These are phyloP conservation scores for Chinchilla lanigera DNA, from an alignment of 2,113 vertebrate species.

Conservation along the genomic window DNA sequence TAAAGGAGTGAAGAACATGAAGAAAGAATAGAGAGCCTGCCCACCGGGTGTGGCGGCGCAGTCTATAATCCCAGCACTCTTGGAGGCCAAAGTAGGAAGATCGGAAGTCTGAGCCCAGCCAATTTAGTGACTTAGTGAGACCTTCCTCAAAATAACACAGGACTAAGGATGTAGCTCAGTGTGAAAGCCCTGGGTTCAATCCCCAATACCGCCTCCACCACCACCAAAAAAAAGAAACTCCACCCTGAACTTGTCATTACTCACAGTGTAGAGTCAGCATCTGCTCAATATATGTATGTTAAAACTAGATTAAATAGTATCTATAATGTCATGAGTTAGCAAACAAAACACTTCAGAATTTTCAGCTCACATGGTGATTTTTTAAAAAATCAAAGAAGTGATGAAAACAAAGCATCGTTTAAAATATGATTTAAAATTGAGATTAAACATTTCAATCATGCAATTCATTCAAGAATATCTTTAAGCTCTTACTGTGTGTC, in stretches of 20 bases:
- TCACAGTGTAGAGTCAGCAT: not conserved
- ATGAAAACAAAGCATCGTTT: not conserved
- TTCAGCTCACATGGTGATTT: not conserved
- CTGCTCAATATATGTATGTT: not conserved
- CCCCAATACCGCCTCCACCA: not conserved
- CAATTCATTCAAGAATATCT: not conserved
- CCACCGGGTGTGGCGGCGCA: not conserved
- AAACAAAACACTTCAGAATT: not conserved
- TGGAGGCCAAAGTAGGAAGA: not conserved
- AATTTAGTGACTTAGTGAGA: not conserved
- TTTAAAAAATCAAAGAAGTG: not conserved
- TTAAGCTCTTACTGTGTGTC: not conserved
- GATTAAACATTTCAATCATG: slow-evolving; percentile 1
- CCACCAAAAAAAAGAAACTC: not conserved
- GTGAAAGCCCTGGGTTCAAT: not conserved
- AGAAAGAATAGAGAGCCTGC: not conserved
- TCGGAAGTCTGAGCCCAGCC: not conserved
- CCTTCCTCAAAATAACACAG: not conserved
- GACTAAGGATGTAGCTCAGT: not conserved
- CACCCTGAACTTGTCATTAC: not conserved
- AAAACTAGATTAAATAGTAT: slow-evolving; percentile 8
- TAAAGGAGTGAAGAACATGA: not conserved
- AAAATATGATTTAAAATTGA: slow-evolving; percentile 26
- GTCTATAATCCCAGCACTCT: not conserved
- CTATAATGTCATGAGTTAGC: not conserved